Evolutionary conservation across 2,888 invertebrate species (phyloP).

Genomic region (Spatulosminthurus flaviceps): DNA sequence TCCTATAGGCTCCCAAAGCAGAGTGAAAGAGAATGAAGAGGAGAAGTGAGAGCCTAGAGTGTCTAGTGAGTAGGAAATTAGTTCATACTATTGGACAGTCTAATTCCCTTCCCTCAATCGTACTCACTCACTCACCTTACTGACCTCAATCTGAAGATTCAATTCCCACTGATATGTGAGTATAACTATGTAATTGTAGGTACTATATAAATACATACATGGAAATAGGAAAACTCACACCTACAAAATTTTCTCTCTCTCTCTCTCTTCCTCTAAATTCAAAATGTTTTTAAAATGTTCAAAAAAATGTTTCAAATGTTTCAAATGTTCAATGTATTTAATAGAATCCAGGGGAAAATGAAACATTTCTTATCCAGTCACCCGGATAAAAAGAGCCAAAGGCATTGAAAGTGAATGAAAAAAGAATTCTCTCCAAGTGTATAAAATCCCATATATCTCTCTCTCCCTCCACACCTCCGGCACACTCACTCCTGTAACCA

Average conservation of each 20-base stretch:
- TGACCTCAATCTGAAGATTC: slow-evolving; percentile 36
- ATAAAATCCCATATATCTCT: not conserved
- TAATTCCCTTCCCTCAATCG: slow-evolving; percentile 29
- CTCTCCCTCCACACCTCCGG: slow-evolving; percentile 4
- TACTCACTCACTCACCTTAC: slow-evolving; percentile 33
- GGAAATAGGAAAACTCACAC: not conserved
- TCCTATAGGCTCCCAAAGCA: not conserved
- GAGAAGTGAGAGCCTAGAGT: not conserved
- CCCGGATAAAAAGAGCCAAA: slow-evolving; percentile 20
- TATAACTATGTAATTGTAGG: not conserved
- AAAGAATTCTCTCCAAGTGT: too few species aligned
- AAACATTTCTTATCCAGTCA: not conserved
- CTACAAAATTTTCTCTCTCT: too few species aligned
- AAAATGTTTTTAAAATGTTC: too few species aligned
- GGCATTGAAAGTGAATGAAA: slow-evolving; percentile 32
- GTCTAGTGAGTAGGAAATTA: not conserved
- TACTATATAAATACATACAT: not conserved
- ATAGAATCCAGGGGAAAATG: not conserved
- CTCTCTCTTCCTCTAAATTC: not conserved
- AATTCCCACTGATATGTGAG: not conserved
- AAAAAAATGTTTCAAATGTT: too few species aligned
- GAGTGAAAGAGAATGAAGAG: not conserved
- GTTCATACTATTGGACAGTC: slow-evolving; percentile 25
- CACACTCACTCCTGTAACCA: not conserved
- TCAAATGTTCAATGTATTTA: too few species aligned